Base-by-base conservation (phyloP, 2,797 vertebrate genomes). In the Apogon talboti region DNA sequence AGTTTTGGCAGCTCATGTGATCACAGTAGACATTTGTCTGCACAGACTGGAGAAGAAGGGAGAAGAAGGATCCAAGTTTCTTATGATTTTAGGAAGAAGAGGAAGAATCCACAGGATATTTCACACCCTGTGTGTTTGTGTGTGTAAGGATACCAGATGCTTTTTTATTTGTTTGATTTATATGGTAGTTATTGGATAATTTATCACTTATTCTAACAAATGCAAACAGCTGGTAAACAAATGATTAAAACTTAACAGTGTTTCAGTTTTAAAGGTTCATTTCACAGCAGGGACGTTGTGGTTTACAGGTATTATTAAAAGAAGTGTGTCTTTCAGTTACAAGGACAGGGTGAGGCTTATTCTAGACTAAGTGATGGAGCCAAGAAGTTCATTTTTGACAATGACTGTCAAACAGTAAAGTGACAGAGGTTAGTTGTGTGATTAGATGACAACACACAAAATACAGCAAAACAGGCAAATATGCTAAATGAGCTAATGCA, bases 21-120 rank as follows among this genome's bases (percentile, higher is more conserved):
- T 55, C 49, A 73, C 50, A 87, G 69, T 72, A 75, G 65, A 85
- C 72, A 66, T 83, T 81, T 76, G 63, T 75, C 76, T 82, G 75
- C 71, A 81, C 68, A 72, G 66, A 37, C 73, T 57, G 79, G 70
- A 78, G 71, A 66, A n/a, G n/a, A n/a, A n/a, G n/a, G n/a, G n/a
- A 69, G 44, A 69, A 24, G 19, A 74, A 43, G 18, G n/a, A 71
- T 58, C 65, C 71, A 76, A 74, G 60, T 51, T 50, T 61, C 44
- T 74, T 49, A 19, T 51, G 40, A 68, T 81, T 71, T 71, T 49
- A 66, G 62, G 50, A 41, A 64, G 52, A 56, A 40, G 45, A 64
- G 48, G 16, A 66, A 75, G 69, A 71, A 33, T 4, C 30, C 8
- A 8, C 8, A 24, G 21, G 30, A 8, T 33, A 2, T 33, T 33